Percentiles rank a stretch among this genome's conserved stretches.
Evolutionary conservation across 2,797 vertebrate genomes (phyloP).

Genomic region (Eurystomus glaucurus): DNA sequence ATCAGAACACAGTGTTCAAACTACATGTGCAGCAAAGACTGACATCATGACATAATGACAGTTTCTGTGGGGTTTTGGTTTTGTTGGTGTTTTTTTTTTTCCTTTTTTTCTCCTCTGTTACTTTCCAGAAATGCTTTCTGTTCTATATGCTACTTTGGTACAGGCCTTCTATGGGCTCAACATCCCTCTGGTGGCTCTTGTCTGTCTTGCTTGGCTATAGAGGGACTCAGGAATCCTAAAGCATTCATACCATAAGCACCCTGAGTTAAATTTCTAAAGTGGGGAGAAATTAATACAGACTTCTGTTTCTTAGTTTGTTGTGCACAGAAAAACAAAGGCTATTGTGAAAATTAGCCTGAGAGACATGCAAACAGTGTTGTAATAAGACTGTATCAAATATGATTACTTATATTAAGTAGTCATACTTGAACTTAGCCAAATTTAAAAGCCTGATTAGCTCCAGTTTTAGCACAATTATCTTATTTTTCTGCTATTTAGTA

Average conservation of each 20-base stretch:
- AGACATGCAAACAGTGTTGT: neutral
- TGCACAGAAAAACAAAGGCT: neutral
- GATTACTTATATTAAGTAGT: neutral
- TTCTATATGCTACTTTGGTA: neutral
- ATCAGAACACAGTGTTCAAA: neutral
- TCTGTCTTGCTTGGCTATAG: neutral
- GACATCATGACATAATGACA: neutral
- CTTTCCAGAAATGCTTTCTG: neutral
- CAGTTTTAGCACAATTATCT: neutral
- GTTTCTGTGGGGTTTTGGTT: neutral
- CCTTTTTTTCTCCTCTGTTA: neutral
- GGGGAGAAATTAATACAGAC: neutral
- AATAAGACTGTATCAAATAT: neutral
- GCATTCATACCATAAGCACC: neutral
- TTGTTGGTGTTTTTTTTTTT: rapidly evolving
- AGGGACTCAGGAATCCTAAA: neutral
- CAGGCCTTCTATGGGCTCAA: neutral
- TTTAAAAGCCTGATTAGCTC: neutral
- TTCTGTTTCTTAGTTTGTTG: neutral
- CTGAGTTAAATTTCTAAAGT: neutral
- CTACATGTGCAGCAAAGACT: neutral
- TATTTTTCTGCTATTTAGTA: neutral
- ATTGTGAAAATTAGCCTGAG: neutral
- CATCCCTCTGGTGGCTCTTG: neutral
- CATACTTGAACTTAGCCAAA: neutral